phyloP scores from a whole-genome alignment of 2,797 vertebrate species.

The Semotilus atromaculatus region DNA sequence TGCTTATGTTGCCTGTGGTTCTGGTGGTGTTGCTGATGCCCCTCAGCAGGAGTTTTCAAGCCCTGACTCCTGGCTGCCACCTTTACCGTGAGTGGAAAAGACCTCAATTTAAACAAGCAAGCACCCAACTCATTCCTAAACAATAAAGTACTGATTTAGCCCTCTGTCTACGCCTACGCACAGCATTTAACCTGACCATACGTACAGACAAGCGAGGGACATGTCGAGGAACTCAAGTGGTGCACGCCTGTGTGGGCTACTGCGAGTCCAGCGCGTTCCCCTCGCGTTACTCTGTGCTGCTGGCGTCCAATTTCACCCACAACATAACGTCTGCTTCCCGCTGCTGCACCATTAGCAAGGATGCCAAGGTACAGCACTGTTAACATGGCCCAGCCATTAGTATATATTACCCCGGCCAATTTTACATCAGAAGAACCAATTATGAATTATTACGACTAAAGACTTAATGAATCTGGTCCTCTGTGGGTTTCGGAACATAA shows the following conservation, averaged over 20 bases:
- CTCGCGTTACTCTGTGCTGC: conserved; percentile 85
- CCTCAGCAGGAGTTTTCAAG: conserved; percentile 70
- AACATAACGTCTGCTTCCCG: conserved; percentile 88
- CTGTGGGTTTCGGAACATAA: not conserved
- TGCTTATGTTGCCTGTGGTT: conserved; percentile 70
- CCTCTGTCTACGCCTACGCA: not conserved
- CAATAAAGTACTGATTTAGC: not conserved
- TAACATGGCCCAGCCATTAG: not conserved
- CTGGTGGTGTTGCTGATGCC: conserved; percentile 72
- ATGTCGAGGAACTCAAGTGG: conserved; percentile 81
- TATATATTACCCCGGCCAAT: not conserved
- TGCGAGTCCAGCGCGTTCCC: conserved; percentile 93
- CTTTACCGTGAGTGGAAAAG: conserved; percentile 80
- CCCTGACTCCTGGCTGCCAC: conserved; percentile 81
- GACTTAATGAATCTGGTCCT: not conserved
- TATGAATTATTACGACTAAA: conserved; percentile 3
- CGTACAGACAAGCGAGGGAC: conserved; percentile 83
- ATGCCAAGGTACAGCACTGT: conserved; percentile 69
- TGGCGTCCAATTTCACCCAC: conserved; percentile 87
- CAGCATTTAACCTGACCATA: conserved; percentile 89
- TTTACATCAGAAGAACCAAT: not conserved
- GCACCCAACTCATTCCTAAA: not conserved
- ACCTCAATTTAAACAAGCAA: not conserved
- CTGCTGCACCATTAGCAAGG: conserved; percentile 88
- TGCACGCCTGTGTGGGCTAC: conserved; percentile 89